A percentile compares a stretch with the other conserved stretches of the same genome.
Evolutionary conservation across 2,888 invertebrate genomes (phyloP).

Genomic region (Dione juno): DNA sequence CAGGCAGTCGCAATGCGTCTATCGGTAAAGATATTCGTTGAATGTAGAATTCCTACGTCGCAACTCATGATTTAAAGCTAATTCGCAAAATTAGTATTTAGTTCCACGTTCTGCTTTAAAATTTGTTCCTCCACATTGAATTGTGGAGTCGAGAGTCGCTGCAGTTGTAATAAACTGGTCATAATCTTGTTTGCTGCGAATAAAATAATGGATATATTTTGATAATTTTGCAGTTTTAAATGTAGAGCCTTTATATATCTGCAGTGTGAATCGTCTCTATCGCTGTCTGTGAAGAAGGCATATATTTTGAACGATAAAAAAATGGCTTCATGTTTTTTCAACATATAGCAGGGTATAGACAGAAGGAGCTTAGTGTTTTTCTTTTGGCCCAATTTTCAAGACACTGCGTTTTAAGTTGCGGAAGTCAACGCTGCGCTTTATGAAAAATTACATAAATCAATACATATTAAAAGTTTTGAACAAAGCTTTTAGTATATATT

Average conservation of each 20-base stretch:
- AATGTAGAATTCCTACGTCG: slow-evolving; percentile 29
- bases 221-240: not conserved
- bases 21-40: slow-evolving; percentile 44
- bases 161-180: not conserved
- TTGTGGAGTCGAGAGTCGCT: not conserved
- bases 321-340: not conserved
- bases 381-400: too few species aligned
- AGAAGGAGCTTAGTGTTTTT: too few species aligned
- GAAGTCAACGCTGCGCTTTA: too few species aligned
- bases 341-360: too few species aligned
- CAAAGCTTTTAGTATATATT: too few species aligned
- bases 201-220: slow-evolving; percentile 3
- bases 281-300: not conserved
- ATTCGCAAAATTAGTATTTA: slow-evolving; percentile 36
- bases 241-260: not conserved
- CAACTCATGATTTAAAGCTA: slow-evolving; percentile 39
- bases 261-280: slow-evolving; percentile 2
- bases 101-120: not conserved
- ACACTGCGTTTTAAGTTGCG: too few species aligned
- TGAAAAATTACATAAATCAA: too few species aligned
- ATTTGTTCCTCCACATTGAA: not conserved
- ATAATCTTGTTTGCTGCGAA: not conserved
- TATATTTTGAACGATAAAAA: not conserved
- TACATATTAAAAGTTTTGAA: too few species aligned
- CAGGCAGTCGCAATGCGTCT: slow-evolving; percentile 47